Evolutionary conservation across 1,140 invertebrate genomes (phyloP).

Genomic region (Vanessa tameamea): DNA sequence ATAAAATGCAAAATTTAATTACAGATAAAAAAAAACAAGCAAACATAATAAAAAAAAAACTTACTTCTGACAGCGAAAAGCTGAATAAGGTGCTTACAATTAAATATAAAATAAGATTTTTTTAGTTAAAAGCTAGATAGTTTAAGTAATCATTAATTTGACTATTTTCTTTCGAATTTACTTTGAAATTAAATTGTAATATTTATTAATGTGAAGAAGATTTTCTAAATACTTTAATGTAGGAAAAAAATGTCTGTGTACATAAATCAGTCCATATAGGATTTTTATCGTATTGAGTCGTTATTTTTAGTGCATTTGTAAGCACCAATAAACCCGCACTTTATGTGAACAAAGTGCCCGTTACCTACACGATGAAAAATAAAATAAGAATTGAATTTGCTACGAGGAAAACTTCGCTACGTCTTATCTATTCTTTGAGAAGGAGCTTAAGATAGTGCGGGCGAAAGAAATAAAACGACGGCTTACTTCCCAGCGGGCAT

Average conservation of each 20-base stretch:
- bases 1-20: neutral
- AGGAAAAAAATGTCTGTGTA: neutral
- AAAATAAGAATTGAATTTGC: constrained; percentile 7
- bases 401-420: constrained; percentile 10
- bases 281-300: constrained; percentile 2
- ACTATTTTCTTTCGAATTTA: too few species aligned
- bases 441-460: constrained; percentile 19
- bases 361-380: constrained; percentile 1
- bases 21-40: neutral
- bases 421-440: constrained; percentile 17
- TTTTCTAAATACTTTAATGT: too few species aligned
- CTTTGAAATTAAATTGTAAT: too few species aligned
- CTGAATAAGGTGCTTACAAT: neutral
- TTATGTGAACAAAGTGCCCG: constrained; percentile 5
- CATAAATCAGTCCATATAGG: neutral
- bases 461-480: constrained; percentile 15
- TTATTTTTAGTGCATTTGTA: neutral
- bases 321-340: constrained; percentile 2
- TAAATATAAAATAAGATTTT: neutral
- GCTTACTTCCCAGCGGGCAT: constrained; percentile 13
- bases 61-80: constrained; percentile 6
- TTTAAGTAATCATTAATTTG: neutral
- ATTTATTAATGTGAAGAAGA: too few species aligned
- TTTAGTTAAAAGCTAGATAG: neutral
- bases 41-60: constrained; percentile 13